Conservation (phyloP, 1,140 invertebrate genomes). For the Pemphigus obesinymphae region DNA sequence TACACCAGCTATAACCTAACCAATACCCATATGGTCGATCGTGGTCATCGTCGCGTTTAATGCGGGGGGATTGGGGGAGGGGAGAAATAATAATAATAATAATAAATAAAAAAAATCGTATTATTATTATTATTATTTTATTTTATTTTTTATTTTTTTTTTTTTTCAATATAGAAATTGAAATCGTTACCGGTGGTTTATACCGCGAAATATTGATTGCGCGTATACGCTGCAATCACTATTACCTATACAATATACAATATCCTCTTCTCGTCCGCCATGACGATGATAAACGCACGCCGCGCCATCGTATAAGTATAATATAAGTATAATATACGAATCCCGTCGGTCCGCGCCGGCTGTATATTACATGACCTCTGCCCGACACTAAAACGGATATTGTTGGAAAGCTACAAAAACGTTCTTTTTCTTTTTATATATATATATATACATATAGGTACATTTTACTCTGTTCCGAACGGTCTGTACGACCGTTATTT, state of each 20-base stretch:
- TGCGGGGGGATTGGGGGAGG: too few species aligned
- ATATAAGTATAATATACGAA: not conserved
- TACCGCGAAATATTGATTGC: too few species aligned
- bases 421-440: not conserved
- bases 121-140: too few species aligned
- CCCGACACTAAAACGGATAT: conserved; percentile 11
- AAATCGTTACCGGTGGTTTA: conserved; percentile 16
- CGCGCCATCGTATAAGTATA: not conserved
- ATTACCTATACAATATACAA: not conserved
- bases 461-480: not conserved
- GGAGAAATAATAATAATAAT: too few species aligned
- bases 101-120: too few species aligned
- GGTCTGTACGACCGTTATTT: too few species aligned
- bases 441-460: too few species aligned
- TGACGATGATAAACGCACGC: not conserved
- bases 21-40: too few species aligned
- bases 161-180: conserved; percentile 22
- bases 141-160: too few species aligned
- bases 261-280: not conserved
- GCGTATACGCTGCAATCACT: too few species aligned
- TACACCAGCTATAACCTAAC: too few species aligned
- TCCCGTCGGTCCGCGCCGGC: not conserved
- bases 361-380: conserved; percentile 33
- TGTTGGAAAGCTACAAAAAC: conserved; percentile 21
- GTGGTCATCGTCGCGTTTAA: too few species aligned